These are phyloP conservation scores for Ceraclea dissimilis DNA, from an alignment of 2,888 invertebrate genomes.

Conservation along the genomic window DNA sequence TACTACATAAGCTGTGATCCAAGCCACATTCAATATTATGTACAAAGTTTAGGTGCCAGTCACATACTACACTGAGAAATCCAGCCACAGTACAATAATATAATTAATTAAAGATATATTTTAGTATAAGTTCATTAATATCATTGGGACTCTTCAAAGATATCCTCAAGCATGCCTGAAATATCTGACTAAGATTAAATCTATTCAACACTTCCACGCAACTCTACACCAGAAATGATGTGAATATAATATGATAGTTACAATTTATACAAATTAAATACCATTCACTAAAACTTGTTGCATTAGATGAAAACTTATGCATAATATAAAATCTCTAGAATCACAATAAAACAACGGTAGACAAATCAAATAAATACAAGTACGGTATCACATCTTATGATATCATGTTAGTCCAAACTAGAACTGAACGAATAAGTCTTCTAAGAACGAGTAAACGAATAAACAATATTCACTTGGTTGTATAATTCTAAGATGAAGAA, in stretches of 20 bases:
- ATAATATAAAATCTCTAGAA: neutral
- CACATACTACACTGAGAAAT: constrained; percentile 25
- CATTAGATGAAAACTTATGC: constrained; percentile 1
- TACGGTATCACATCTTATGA: neutral
- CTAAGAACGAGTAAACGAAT: neutral
- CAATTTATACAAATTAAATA: constrained; percentile 1
- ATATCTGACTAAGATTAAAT: neutral
- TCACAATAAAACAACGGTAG: neutral
- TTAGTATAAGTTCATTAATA: constrained; percentile 19
- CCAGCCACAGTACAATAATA: constrained; percentile 26
- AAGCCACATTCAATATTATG: constrained; percentile 27
- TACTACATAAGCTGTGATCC: constrained; percentile 27
- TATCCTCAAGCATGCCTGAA: constrained; percentile 19
- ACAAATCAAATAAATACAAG: constrained; percentile 2
- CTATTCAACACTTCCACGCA: constrained; percentile 12
- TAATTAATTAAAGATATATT: constrained; percentile 24
- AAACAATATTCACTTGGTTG: neutral
- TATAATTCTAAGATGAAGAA: constrained; percentile 2
- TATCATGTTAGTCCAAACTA: neutral
- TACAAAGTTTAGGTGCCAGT: constrained; percentile 26
- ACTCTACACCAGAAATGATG: neutral
- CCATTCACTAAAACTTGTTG: neutral
- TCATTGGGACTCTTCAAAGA: constrained; percentile 15
- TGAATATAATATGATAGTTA: neutral
- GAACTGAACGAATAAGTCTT: neutral